Base-by-base conservation (phyloP, 2,888 invertebrate genomes). In the Lasioglossum villosulum region DNA sequence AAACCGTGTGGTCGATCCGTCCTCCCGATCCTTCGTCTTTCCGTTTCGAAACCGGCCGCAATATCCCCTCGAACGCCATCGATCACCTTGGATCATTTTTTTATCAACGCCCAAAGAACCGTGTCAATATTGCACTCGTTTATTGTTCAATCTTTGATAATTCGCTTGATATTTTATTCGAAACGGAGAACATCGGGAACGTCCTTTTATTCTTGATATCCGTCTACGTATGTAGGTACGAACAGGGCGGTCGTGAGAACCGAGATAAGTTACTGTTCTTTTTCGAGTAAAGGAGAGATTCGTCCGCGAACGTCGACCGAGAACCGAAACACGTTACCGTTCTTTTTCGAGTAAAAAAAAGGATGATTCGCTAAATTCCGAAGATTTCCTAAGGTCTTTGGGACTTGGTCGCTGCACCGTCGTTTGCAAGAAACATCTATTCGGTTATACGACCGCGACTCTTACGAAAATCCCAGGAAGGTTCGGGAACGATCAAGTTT, bases 1-100 rank as follows among this genome's bases (percentile, higher is more conserved):
- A 86, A 86, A 75, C 39, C 84, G 84, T 68, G 84, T 59, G 84
- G 84, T 86, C 84, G 70, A 71, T 75, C 34, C 73, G 63, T 72
- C 59, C 79, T 79, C 56, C 30, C 37, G 74, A 30, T 68, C 6
- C 78, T 39, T 63, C 52, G 37, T 68, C 37, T 37, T 37, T 68
- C 37, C 30, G 63, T 23, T 39, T 70, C 63, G 63, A 45, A 78
- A n/a, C 42, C 56, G 34, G 48, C 72, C 78, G 72, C 78, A 66
- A 73, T 66, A 68, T 73, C 78, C 63, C 73, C 30, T 45, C 73
- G 37, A 8, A 42, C n/a, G n/a, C 10, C 42, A 66, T 66, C 39
- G 72, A 72, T 45, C 45, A 6, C 63, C 63, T 63, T 14, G 30
- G 16, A 14, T 30, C 30, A 6, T 37, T 19, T 37, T 66, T 34